phyloP scores from a whole-genome alignment of 2,797 vertebrate species.

The Vespertilio murinus region DNA sequence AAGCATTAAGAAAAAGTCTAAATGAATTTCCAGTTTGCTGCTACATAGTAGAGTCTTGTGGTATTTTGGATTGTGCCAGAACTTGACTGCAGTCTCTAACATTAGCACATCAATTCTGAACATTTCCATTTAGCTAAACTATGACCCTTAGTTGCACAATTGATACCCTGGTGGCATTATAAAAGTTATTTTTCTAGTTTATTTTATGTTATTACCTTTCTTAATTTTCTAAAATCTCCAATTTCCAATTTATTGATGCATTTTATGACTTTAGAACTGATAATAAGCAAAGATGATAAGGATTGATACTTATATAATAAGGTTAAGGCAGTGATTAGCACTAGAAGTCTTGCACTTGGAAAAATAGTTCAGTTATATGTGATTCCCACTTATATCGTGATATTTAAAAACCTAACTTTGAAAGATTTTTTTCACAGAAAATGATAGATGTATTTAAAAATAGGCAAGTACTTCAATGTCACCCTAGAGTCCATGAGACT shows the following conservation, averaged over 20 bases:
- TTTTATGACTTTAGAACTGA: background rate
- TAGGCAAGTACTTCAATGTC: background rate
- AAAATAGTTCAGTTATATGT: background rate
- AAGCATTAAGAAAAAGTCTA: background rate
- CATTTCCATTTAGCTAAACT: background rate
- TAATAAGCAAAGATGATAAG: background rate
- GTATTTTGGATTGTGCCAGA: background rate
- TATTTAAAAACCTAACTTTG: background rate
- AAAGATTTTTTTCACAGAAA: background rate
- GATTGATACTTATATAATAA: background rate
- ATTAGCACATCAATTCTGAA: background rate
- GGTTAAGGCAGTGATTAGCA: background rate
- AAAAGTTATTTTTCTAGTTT: background rate
- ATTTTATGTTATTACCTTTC: background rate
- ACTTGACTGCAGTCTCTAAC: background rate
- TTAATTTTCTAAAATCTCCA: background rate
- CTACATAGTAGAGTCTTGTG: background rate
- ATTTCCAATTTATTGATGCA: background rate
- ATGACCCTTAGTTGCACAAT: background rate
- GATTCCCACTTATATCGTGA: background rate
- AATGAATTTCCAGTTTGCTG: background rate
- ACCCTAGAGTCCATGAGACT: background rate
- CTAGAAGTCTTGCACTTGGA: background rate
- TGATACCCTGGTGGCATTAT: background rate
- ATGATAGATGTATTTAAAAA: background rate